These are phyloP conservation scores for Antrozous pallidus DNA, from an alignment of 2,797 vertebrate genomes.

Conservation along the genomic window DNA sequence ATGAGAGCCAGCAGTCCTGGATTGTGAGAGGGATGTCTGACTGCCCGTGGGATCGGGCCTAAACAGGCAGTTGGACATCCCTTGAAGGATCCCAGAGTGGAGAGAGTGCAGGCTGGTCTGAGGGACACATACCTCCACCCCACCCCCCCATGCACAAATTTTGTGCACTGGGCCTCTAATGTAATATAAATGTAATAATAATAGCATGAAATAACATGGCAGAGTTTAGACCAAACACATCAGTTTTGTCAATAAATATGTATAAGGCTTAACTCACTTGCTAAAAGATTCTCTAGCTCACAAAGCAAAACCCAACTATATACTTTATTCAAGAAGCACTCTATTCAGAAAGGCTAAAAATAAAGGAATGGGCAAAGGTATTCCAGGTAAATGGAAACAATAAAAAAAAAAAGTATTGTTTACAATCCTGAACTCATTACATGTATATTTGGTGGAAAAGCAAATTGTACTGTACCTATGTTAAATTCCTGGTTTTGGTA, in stretches of 20 bases:
- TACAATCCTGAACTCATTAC: not conserved
- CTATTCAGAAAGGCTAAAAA: constrained; percentile 17
- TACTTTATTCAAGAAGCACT: not conserved
- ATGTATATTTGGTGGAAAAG: not conserved
- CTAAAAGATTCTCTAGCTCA: not conserved
- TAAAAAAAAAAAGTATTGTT: not conserved
- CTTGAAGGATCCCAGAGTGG: too few relatives aligned
- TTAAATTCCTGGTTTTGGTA: not conserved
- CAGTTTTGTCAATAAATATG: not conserved
- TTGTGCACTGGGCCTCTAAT: too few relatives aligned
- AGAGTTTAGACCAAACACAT: not conserved
- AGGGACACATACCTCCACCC: too few relatives aligned
- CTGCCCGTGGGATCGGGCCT: too few relatives aligned
- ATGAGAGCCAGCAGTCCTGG: too few relatives aligned
- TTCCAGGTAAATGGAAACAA: constrained; percentile 27
- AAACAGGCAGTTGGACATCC: too few relatives aligned
- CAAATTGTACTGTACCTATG: not conserved
- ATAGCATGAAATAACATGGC: constrained; percentile 18
- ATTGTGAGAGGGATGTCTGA: too few relatives aligned
- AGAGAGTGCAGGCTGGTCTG: too few relatives aligned
- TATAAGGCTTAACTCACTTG: not conserved
- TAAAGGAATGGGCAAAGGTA: constrained; percentile 6
- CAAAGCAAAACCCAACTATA: not conserved
- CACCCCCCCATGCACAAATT: too few relatives aligned
- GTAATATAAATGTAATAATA: not conserved